Evolutionary conservation across 2,113 vertebrate genomes (phyloP), one percentile per base, ranked within the genome.

Genomic region (Mystacornis crossleyi): DNA sequence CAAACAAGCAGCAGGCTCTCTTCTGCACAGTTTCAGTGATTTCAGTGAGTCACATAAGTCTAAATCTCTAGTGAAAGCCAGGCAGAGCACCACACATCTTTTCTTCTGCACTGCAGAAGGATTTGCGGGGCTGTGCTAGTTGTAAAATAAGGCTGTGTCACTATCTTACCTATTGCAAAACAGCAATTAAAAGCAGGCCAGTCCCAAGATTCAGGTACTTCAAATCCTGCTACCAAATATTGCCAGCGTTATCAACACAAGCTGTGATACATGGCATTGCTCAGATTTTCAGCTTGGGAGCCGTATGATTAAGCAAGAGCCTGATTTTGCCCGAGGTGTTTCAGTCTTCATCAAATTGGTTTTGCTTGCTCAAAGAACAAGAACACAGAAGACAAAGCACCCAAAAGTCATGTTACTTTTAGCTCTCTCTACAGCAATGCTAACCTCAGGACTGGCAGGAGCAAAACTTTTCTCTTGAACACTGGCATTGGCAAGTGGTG

Each of bases 61-160:
- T 91, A 80, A 86, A 82, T 62, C 74, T 77, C 78, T 17, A 66
- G 38, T 40, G 50, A 87, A 88, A 96, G 87, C 42, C 70, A 93
- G 70, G 62, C 67, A 93, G 66, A 91, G 79, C 34, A 33, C 43
- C 29, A 75, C 3, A 2, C 12, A 61, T 60, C 66, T 38, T 62
- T 83, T 83, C n/a, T 77, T n/a, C 93, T 82, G 81, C 71, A 80
- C 58, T 80, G 91, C 74, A 90, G 87, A 92, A 83, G 14, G 31
- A 57, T 95, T 85, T 79, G n/a, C 86, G 91, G 66, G 47, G 55
- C 38, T 90, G 34, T 38, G 50, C 34, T 42, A 31, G 47, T 9
- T 62, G 66, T 73, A 50, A 85, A 88, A 38, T 50, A 74, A 72
- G 25, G 33, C 33, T 48, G 8, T 40, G 54, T 74, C 73, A 79